Evolutionary conservation across 2,888 invertebrate genomes (phyloP).

Genomic region (Hydraecia micacea): DNA sequence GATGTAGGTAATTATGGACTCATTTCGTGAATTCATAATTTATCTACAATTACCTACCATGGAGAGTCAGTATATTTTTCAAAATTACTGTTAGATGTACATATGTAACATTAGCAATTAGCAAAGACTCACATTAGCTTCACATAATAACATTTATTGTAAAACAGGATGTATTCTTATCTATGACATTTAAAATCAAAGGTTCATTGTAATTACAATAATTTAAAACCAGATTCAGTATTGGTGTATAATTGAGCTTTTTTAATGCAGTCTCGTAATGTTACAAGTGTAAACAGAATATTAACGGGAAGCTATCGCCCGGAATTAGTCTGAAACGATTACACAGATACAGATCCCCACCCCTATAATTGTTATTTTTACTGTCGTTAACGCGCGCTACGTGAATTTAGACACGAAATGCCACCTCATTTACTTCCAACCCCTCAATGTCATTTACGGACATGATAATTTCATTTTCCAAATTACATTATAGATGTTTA

Average conservation of each 20-base stretch:
- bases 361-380: constrained; percentile 80
- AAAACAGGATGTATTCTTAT: constrained; percentile 68
- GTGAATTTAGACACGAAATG: constrained; percentile 77
- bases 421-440: constrained; percentile 78
- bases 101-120: constrained; percentile 43
- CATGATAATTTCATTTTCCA: constrained; percentile 84
- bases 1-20: constrained; percentile 11
- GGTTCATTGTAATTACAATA: constrained; percentile 61
- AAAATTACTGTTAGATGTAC: constrained; percentile 41
- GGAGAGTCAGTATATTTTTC: constrained; percentile 48
- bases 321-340: constrained; percentile 84
- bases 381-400: constrained; percentile 81
- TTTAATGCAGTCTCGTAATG: constrained; percentile 71
- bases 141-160: constrained; percentile 57
- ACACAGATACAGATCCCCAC: constrained; percentile 80
- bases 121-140: constrained; percentile 47
- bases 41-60: constrained; percentile 38
- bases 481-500: constrained; percentile 80
- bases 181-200: constrained; percentile 67
- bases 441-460: constrained; percentile 77
- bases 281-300: constrained; percentile 78
- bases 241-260: constrained; percentile 59
- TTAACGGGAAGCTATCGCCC: constrained; percentile 73
- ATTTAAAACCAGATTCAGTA: constrained; percentile 59
- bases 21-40: constrained; percentile 38